Evolutionary conservation across 2,888 invertebrate genomes (phyloP).

Genomic region (Neelides folsomi): DNA sequence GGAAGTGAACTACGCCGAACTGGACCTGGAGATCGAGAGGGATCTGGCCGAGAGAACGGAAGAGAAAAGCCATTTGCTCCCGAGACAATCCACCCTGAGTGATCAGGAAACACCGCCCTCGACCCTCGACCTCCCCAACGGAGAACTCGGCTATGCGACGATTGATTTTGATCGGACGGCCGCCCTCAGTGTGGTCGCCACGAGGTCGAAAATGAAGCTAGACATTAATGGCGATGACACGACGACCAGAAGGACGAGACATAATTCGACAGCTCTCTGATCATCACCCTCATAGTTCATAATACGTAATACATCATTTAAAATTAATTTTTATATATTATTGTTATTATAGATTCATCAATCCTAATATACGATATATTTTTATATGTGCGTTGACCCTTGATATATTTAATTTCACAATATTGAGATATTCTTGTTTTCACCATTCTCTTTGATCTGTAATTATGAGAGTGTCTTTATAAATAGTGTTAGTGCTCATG

Average conservation of each 20-base stretch:
- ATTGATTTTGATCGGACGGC: conserved; percentile 91
- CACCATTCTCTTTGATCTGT: no score
- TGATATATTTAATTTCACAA: no score
- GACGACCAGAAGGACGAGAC: conserved; percentile 13
- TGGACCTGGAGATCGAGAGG: conserved; percentile 52
- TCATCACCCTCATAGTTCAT: no score
- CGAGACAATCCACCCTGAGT: conserved; percentile 6
- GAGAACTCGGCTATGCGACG: conserved; percentile 57
- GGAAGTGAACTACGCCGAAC: conserved; percentile 61
- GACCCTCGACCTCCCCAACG: not conserved
- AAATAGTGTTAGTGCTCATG: no score
- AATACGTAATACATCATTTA: no score
- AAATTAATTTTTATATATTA: no score
- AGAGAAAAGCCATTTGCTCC: not conserved
- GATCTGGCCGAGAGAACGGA: conserved; percentile 20
- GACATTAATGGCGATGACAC: conserved; percentile 15
- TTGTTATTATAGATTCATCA: no score
- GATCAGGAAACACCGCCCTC: conserved; percentile 2
- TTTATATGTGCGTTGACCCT: no score
- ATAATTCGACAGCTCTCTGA: conserved; percentile 24
- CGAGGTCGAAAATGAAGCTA: conserved; percentile 28
- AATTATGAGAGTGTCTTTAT: no score
- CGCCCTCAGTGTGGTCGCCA: conserved; percentile 46
- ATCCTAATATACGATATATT: no score
- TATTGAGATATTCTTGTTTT: no score